Base-by-base conservation (phyloP, 1,140 invertebrate genomes). In the Pectinophora gossypiella region DNA sequence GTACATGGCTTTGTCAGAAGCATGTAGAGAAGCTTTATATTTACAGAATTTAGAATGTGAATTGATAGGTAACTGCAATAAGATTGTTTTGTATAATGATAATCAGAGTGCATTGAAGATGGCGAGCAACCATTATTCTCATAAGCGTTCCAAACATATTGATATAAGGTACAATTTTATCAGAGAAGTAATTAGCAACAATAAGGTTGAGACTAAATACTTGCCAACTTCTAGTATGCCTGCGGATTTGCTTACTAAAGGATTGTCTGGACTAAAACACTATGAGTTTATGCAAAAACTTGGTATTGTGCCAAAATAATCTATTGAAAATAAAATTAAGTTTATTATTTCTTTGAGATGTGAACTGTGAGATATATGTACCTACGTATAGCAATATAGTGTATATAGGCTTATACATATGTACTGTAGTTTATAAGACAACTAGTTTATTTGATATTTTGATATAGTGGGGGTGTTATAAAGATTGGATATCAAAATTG, bases 21-120 rank as follows among this genome's bases (percentile, higher is more conserved):
- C 62, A 3, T 48, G 62, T 50, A 27, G 55, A 22, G 57, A 69
- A 58, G 57, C 56, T 10, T 19, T 49, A 1, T 49, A 49, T 22
- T 38, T 49, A 36, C 27, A 52, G 18, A 58, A 55, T 6, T 44
- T 62, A 50, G 48, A 61, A 40, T 16, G 9, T 19, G 59, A 61
- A 42, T 3, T 60, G 20, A 48, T 48, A 12, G 59, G 62, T 49
- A 36, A 0, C 52, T 55, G 21, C 22, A 59, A 54, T 59, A 61
- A 54, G 40, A 56, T 66, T 27, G 20, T 59, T 5, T 9, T 66
- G n/a, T 54, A 53, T 13, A 51, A 23, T 61, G 61, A 67, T n/a
- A 59, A 42, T 60, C 70, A 71, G n/a, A 76, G 74, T 61, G 70
- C 81, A 18, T 76, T 89, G 5, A 70, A 70, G 27, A 42, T 89